Evolutionary conservation across 2,888 invertebrate species (phyloP).

Genomic region (Lithophane semibrunnea): DNA sequence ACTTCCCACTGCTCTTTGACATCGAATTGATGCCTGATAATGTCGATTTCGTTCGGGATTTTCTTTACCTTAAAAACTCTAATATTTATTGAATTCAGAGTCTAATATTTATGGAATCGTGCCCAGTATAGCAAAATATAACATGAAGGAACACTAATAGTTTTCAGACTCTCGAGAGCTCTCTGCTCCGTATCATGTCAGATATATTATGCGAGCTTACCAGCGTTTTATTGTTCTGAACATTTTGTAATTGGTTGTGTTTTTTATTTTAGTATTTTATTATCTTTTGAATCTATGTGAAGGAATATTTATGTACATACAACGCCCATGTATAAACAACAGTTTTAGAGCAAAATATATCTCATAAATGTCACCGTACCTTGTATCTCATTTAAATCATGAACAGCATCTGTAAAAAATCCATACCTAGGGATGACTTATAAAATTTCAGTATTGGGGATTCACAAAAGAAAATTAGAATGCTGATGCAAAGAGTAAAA

Average conservation of each 20-base stretch:
- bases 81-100: constrained; percentile 52
- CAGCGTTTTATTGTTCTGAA: constrained; percentile 39
- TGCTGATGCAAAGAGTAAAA: constrained; percentile 67
- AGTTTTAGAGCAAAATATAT: constrained; percentile 23
- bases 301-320: constrained; percentile 34
- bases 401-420: neutral
- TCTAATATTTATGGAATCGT: constrained; percentile 52
- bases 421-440: neutral
- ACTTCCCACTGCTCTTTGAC: constrained; percentile 55
- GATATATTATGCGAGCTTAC: constrained; percentile 40
- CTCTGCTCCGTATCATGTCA: constrained; percentile 41
- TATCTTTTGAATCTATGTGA: constrained; percentile 33
- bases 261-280: constrained; percentile 4
- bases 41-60: constrained; percentile 38
- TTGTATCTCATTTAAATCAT: neutral
- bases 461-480: constrained; percentile 58
- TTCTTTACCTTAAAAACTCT: constrained; percentile 46
- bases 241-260: constrained; percentile 15
- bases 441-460: constrained; percentile 29
- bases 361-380: constrained; percentile 1
- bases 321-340: neutral
- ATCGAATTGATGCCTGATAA: constrained; percentile 54
- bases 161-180: constrained; percentile 50
- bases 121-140: constrained; percentile 47
- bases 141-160: constrained; percentile 58